Base-by-base conservation (phyloP, 2,797 vertebrate genomes). In the Xenopus petersii region DNA sequence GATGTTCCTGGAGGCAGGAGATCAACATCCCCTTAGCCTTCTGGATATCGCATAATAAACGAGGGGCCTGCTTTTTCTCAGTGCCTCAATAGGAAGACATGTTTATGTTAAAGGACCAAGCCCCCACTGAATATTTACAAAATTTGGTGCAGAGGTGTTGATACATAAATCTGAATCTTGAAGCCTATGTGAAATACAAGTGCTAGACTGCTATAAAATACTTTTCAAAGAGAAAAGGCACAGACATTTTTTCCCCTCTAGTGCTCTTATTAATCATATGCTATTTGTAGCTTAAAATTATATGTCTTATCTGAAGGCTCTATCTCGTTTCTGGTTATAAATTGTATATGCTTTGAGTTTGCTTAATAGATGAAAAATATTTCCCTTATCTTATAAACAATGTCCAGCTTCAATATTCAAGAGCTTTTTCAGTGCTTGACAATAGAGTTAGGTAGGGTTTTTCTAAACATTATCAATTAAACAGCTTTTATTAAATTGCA, bases 41-140 rank as follows among this genome's bases (percentile, higher is more conserved):
- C 81, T 86, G 86, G 80, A 87, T 86, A 88, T 86, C 86, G 87
- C 78, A 81, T 85, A 89, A 89, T 91, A 87, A 90, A 90, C 89
- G 89, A 89, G 85, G 84, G 36, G 76, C 89, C 91, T 92, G 92
- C 63, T 91, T 91, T 90, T 84, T 82, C 80, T 93, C 90, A 92
- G 64, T 17, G 83, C 73, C 86, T 89, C 87, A 89, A 92, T 91
- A 88, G 84, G 84, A 88, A 86, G 83, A 85, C 85, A 62, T 92
- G 90, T 93, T 92, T 92, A 92, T 85, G 73, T 86, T 88, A 85
- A 82, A 86, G 80, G 85, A 87, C 84, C 80, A 84, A 91, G 83
- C 86, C 89, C 88, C 87, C 86, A 87, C 82, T 70, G 89, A 90
- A 89, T 92, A 93, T 92, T 91, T 92, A 91, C 88, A 89, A 86